Evolutionary conservation across 1,140 invertebrate species (phyloP).

Genomic region (Heliconius eleuchia): DNA sequence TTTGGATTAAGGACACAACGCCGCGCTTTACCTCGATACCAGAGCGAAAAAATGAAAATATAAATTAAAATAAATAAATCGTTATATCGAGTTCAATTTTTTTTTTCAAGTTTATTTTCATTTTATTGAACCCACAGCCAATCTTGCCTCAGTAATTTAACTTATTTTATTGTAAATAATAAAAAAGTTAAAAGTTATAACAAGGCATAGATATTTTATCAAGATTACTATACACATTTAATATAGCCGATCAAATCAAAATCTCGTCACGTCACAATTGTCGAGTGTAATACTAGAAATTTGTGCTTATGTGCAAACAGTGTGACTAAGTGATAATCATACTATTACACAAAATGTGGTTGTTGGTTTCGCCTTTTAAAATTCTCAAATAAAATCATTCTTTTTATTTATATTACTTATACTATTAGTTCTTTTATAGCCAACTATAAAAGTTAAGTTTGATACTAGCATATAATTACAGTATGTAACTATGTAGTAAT

Average conservation of each 20-base stretch:
- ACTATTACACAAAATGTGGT: neutral
- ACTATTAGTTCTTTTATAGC: neutral
- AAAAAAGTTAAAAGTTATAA: neutral
- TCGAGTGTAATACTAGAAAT: conserved; percentile 44
- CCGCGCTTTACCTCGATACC: no score
- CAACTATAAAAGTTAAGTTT: neutral
- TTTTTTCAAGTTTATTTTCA: no score
- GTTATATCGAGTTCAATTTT: no score
- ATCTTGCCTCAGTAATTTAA: no score
- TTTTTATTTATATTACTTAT: neutral
- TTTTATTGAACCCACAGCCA: no score
- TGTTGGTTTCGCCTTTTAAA: neutral
- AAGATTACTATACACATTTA: neutral
- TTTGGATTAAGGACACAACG: no score
- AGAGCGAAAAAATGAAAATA: no score
- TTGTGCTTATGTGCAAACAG: conserved; percentile 19
- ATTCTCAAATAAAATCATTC: neutral
- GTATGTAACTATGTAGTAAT: no score
- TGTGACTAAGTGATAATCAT: conserved; percentile 19
- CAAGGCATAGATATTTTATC: neutral
- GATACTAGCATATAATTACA: neutral
- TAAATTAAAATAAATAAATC: no score
- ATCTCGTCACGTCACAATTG: conserved; percentile 52
- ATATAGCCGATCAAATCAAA: conserved; percentile 45
- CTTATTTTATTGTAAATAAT: neutral